Conservation (phyloP, 2,797 vertebrate genomes). For the Pipistrellus pipistrellus region DNA sequence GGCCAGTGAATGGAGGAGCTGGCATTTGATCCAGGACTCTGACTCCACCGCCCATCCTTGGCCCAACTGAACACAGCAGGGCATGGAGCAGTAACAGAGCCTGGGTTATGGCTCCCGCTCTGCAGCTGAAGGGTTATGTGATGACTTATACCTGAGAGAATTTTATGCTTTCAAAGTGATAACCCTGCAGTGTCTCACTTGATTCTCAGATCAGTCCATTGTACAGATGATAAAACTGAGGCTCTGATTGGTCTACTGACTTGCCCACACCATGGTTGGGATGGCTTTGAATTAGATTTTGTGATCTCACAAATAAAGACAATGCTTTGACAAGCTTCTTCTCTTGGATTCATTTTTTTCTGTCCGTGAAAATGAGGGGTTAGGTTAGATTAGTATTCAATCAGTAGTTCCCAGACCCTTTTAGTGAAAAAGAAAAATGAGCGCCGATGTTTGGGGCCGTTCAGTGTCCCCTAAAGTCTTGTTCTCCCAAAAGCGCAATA, state of each 20-base stretch:
- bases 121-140: neutral
- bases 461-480: no score
- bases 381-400: neutral
- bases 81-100: neutral
- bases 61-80: accelerated
- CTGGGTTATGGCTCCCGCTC: neutral
- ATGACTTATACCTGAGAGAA: neutral
- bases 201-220: neutral
- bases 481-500: no score
- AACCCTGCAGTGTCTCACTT: neutral
- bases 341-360: constrained; percentile 54
- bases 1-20: neutral
- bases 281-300: constrained; percentile 20
- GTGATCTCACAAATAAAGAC: constrained; percentile 38
- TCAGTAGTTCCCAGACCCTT: constrained; percentile 7
- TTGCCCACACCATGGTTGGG: neutral
- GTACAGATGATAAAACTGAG: constrained; percentile 38
- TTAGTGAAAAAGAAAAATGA: neutral
- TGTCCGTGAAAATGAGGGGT: constrained; percentile 7
- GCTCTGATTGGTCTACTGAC: neutral
- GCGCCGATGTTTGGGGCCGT: no score
- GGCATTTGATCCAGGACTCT: neutral
- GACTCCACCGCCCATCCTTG: neutral
- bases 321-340: constrained; percentile 11
- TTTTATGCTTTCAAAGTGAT: constrained; percentile 26